A percentile compares a stretch with the other conserved stretches of the same genome.
Conservation (phyloP, 2,113 vertebrate genomes). For the Actinemys pallida region DNA sequence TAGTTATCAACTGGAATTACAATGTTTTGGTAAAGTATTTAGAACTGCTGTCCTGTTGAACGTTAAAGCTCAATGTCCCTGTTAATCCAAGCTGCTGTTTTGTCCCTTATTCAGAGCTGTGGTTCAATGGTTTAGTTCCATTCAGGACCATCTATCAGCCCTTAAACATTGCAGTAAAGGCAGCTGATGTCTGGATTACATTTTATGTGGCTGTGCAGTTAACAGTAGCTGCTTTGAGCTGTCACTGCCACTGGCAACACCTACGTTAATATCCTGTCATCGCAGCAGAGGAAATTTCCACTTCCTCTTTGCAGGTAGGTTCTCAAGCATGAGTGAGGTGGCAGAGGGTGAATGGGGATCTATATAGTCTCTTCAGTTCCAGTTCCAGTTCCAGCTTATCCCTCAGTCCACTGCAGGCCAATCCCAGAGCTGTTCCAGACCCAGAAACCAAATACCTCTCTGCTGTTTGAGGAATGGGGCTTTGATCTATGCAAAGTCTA, state of each 20-base stretch:
- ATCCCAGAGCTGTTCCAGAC: not conserved
- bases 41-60: not conserved
- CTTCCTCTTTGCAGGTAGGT: not conserved
- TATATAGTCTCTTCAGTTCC: not conserved
- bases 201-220: not conserved
- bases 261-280: not conserved
- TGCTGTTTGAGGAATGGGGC: not conserved
- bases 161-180: not conserved
- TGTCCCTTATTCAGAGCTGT: not conserved
- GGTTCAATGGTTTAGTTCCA: not conserved
- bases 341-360: not conserved
- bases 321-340: not conserved
- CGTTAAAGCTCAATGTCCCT: rapidly evolving
- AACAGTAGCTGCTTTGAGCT: not conserved
- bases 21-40: not conserved
- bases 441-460: not conserved
- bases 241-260: not conserved
- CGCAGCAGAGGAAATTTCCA: not conserved
- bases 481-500: not conserved
- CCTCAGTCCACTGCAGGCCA: not conserved
- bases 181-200: not conserved
- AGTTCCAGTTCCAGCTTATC: not conserved
- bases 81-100: not conserved
- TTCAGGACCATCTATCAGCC: not conserved
- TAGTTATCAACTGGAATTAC: not conserved